These are phyloP conservation scores for Alcis repandata DNA, from an alignment of 2,888 invertebrate genomes.

Conservation along the genomic window DNA sequence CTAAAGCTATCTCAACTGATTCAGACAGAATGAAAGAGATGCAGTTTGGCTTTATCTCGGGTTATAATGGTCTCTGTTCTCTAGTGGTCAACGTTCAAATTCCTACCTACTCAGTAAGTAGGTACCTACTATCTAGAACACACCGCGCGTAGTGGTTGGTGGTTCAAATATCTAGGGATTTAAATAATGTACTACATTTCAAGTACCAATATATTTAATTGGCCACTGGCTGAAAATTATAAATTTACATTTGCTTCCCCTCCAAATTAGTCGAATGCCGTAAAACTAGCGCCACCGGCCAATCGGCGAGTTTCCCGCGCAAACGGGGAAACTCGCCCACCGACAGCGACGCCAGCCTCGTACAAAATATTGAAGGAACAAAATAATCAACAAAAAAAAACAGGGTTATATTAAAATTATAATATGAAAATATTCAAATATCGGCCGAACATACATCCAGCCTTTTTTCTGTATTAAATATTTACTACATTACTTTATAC, in stretches of 20 bases:
- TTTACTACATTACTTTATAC: slow-evolving; percentile 86
- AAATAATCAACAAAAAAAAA: slow-evolving; percentile 81
- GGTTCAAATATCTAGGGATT: slow-evolving; percentile 24
- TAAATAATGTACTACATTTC: slow-evolving; percentile 78
- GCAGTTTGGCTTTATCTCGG: too few species aligned
- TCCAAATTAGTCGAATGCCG: slow-evolving; percentile 70
- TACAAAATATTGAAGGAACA: slow-evolving; percentile 81
- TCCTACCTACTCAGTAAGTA: too few species aligned
- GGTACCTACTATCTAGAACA: too few species aligned
- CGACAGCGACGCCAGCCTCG: slow-evolving; percentile 67
- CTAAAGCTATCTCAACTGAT: too few species aligned
- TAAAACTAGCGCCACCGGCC: slow-evolving; percentile 65
- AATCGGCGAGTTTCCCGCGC: slow-evolving; percentile 35
- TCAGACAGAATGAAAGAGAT: too few species aligned
- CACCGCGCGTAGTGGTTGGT: too few species aligned
- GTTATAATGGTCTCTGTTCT: too few species aligned
- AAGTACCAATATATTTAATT: slow-evolving; percentile 86
- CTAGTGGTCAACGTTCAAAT: too few species aligned
- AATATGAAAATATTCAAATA: slow-evolving; percentile 87
- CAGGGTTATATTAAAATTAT: slow-evolving; percentile 87
- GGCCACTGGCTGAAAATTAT: slow-evolving; percentile 86
- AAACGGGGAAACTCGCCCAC: slow-evolving; percentile 36
- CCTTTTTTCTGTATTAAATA: slow-evolving; percentile 86
- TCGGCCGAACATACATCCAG: slow-evolving; percentile 82
- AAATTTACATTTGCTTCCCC: slow-evolving; percentile 80